These are phyloP conservation scores for Arrhopalites spinosus DNA, from an alignment of 2,888 invertebrate genomes.

Conservation along the genomic window DNA sequence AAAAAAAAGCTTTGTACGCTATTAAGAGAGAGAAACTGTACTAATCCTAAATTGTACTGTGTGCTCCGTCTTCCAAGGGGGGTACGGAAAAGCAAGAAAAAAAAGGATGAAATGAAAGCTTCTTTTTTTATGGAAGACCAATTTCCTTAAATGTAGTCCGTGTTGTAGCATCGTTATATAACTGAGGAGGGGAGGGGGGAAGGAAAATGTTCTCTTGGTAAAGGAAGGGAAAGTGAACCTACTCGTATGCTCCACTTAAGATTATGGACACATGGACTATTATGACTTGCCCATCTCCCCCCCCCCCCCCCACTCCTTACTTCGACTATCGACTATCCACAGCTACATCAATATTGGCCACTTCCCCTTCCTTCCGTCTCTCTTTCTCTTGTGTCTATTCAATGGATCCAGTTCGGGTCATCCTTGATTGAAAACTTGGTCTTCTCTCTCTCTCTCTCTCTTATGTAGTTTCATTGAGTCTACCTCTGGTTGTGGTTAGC, in stretches of 20 bases:
- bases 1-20: too few species aligned
- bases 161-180: constrained; percentile 29
- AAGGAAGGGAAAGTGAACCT: too few species aligned
- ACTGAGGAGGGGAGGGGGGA: background rate
- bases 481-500: background rate
- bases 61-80: background rate
- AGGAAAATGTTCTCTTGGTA: background rate
- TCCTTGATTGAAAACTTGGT: too few species aligned
- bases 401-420: too few species aligned
- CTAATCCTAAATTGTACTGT: background rate
- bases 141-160: constrained; percentile 41
- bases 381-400: background rate
- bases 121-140: constrained; percentile 43
- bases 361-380: background rate
- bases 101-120: constrained; percentile 36
- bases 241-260: background rate
- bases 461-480: background rate
- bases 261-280: constrained; percentile 10
- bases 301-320: background rate
- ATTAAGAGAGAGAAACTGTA: background rate
- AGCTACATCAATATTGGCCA: constrained; percentile 24
- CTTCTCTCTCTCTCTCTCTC: constrained; percentile 2
- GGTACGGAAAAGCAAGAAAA: background rate
- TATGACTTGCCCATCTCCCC: constrained; percentile 4
- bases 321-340: background rate